Evolutionary conservation across 2,797 vertebrate species (phyloP).

Genomic region (Decapterus maruadsi): DNA sequence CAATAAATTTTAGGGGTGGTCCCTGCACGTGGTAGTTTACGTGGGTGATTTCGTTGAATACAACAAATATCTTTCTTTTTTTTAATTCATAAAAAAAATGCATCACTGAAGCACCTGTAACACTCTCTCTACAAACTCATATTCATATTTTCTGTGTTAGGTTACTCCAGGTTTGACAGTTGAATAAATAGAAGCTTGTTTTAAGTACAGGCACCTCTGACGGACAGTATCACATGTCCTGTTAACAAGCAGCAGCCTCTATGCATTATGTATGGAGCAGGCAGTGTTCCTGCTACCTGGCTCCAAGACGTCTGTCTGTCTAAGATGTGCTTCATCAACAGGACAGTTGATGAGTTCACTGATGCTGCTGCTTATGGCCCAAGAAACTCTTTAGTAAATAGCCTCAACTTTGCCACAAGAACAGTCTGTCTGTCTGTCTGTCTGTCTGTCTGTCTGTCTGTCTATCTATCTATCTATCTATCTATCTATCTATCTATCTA

Average conservation of each 20-base stretch:
- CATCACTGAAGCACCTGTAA: background rate
- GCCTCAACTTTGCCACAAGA: slow-evolving; percentile 94
- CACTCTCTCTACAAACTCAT: background rate
- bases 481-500: no score
- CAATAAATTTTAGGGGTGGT: background rate
- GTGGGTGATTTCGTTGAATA: background rate
- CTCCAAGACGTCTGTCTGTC: background rate
- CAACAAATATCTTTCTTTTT: background rate
- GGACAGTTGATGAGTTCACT: slow-evolving; percentile 77
- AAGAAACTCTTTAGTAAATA: slow-evolving; percentile 95
- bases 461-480: no score
- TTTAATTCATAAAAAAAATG: no score
- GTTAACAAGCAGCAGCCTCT: background rate
- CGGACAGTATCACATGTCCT: no score
- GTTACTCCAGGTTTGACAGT: background rate
- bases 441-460: no score
- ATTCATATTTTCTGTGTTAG: background rate
- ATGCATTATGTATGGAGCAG: background rate
- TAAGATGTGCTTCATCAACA: slow-evolving; percentile 59
- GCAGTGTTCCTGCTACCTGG: background rate
- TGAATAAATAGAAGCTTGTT: background rate
- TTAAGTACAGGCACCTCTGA: background rate
- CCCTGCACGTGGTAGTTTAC: background rate
- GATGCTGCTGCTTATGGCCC: slow-evolving; percentile 89
- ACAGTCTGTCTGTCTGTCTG: no score